Conservation (phyloP, 2,113 vertebrate species). For the Gorilla gorilla region DNA sequence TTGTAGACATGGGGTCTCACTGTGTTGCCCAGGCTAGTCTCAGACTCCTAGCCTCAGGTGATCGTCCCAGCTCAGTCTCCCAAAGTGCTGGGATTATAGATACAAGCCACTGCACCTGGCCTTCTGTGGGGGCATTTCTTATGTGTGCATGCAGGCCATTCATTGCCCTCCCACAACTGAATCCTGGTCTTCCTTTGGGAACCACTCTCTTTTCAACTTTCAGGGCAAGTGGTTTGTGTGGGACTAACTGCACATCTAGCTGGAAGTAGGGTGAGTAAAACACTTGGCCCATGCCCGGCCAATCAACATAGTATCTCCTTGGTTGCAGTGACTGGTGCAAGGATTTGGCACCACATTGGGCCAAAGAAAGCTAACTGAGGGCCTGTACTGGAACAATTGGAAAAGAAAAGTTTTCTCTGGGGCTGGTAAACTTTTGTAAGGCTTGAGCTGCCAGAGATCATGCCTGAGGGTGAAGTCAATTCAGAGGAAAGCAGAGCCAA, state of each 20-base stretch:
- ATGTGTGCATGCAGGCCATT: background rate
- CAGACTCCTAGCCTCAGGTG: background rate
- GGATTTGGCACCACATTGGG: background rate
- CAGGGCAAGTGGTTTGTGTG: background rate
- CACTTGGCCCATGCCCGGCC: background rate
- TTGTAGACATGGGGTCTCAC: background rate
- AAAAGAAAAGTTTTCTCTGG: background rate
- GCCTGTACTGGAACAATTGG: background rate
- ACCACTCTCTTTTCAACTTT: background rate
- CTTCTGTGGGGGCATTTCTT: background rate
- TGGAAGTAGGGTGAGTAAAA: background rate
- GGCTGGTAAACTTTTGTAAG: background rate
- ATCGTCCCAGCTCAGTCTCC: background rate
- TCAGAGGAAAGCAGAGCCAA: background rate
- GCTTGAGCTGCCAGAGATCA: background rate
- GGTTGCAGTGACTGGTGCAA: background rate
- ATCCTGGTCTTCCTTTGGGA: background rate
- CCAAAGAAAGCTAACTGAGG: background rate
- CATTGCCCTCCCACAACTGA: background rate
- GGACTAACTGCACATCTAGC: background rate
- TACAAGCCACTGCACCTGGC: background rate
- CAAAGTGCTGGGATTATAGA: background rate
- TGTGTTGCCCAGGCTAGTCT: background rate
- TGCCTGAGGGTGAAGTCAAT: background rate
- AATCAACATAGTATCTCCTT: background rate